Conservation (phyloP, 1,140 invertebrate species). For the Drosophila pallidifrons region DNA sequence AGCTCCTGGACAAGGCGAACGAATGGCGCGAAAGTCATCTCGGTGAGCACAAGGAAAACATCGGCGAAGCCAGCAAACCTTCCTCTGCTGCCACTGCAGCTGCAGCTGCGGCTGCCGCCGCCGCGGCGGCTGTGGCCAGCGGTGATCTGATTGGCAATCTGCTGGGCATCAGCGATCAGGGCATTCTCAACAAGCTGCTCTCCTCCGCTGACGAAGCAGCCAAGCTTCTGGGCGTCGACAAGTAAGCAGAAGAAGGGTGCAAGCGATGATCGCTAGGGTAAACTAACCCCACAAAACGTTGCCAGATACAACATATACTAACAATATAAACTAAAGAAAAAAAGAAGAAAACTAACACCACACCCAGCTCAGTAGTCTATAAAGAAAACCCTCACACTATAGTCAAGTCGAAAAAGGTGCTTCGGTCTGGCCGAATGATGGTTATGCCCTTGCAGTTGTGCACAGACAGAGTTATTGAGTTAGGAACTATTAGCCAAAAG, state of each 20-base stretch:
- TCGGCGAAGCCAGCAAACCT: slow-evolving; percentile 70
- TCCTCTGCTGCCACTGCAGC: slow-evolving; percentile 84
- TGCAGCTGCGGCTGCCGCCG: slow-evolving; percentile 80
- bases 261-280: background rate
- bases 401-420: background rate
- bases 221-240: slow-evolving; percentile 93
- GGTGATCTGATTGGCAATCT: slow-evolving; percentile 95
- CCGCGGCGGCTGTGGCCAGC: slow-evolving; percentile 80
- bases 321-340: background rate
- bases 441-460: too few species aligned
- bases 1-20: slow-evolving; percentile 72
- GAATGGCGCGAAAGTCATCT: slow-evolving; percentile 80
- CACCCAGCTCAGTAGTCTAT: slow-evolving; percentile 30
- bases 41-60: slow-evolving; percentile 86
- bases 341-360: background rate
- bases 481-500: background rate
- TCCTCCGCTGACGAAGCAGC: slow-evolving; percentile 94
- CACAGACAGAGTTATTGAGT: too few species aligned
- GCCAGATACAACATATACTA: too few species aligned
- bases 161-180: slow-evolving; percentile 93
- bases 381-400: background rate
- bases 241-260: slow-evolving; percentile 82
- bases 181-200: slow-evolving; percentile 94
- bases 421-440: too few species aligned
- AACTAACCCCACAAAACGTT: too few species aligned